Base-by-base conservation (phyloP, 1,140 invertebrate genomes). In the Monochamus saltuarius region DNA sequence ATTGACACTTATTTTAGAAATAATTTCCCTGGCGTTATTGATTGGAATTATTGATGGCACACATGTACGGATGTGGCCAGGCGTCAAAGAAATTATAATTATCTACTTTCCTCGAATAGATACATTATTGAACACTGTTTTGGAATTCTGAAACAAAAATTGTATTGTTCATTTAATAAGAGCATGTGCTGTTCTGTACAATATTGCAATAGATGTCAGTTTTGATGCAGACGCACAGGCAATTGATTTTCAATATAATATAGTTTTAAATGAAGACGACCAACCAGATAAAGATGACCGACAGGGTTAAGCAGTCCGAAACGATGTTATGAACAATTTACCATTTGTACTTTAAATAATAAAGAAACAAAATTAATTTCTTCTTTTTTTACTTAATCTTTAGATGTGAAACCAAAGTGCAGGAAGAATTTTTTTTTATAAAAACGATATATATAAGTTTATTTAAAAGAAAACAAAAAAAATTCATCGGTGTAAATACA, bases 11-110 rank as follows among this genome's bases (percentile, higher is more conserved):
- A 68, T 62, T 72, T 69, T 60, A 11, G 35, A 13, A 9, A 51
- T 46, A 60, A 42, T 11, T 68, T 73, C 62, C 66, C 65, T 1
- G 63, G 56, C 11, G 69, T 71, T 14, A 57, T 73, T 42, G 72
- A 57, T 73, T 42, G 72, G 69, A 35, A 56, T 55, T 4, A 58
- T 73, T 9, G 70, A 73, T 69, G 69, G 71, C 7, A 65, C 66
- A 10, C 68, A 70, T 45, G 68, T 74, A 9, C 53, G 59, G 13
- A 73, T 72, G 9, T 68, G 16, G 54, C 53, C 11, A 55, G 17
- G 46, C 4, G 16, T 3, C 56, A 68, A 50, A 29, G 43, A 14
- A 51, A 46, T 47, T 68, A 61, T 43, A 68, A 66, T 59, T 10
- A 37, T 1, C 43, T 37, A 52, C 56, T 66, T 14, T 52, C 50